These are phyloP conservation scores for Actinopyga echinites DNA, from an alignment of 53 echinoderm and acorn worm species.

Conservation along the genomic window DNA sequence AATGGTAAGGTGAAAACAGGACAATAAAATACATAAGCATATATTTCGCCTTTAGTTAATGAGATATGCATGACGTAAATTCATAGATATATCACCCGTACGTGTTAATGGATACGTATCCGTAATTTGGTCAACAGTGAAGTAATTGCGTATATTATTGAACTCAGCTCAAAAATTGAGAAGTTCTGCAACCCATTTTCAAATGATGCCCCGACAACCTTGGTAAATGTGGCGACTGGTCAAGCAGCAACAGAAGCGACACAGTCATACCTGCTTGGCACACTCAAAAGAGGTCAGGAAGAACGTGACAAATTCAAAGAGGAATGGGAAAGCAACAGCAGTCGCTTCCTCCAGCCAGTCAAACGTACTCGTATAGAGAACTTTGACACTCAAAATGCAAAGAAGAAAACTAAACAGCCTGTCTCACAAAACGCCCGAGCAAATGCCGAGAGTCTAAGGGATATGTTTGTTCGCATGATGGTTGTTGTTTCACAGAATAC, in stretches of 20 bases:
- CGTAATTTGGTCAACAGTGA: too few relatives aligned
- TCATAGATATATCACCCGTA: too few relatives aligned
- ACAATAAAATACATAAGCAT: too few relatives aligned
- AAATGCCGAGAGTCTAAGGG: constrained; percentile 43
- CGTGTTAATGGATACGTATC: too few relatives aligned
- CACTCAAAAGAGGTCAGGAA: constrained; percentile 44
- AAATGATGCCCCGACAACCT: constrained; percentile 23
- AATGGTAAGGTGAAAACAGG: too few relatives aligned
- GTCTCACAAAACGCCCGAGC: constrained; percentile 19
- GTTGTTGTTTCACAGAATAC: constrained; percentile 38
- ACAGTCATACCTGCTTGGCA: constrained; percentile 32
- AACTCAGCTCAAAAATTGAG: constrained; percentile 44
- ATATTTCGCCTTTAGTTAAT: too few relatives aligned
- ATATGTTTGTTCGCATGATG: constrained; percentile 57
- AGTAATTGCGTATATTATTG: constrained; percentile 39
- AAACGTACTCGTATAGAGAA: constrained; percentile 53
- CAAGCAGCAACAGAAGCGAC: constrained; percentile 59
- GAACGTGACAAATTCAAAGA: constrained; percentile 47
- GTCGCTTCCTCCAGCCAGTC: constrained; percentile 52
- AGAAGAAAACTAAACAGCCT: constrained; percentile 20
- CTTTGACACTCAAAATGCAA: constrained; percentile 49
- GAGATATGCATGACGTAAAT: too few relatives aligned
- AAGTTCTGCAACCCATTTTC: constrained; percentile 69
- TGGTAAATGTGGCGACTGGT: constrained; percentile 69
- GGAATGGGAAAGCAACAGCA: constrained; percentile 45